Conservation (phyloP, 2,888 invertebrate species). For the Scaptomyza reducta region DNA sequence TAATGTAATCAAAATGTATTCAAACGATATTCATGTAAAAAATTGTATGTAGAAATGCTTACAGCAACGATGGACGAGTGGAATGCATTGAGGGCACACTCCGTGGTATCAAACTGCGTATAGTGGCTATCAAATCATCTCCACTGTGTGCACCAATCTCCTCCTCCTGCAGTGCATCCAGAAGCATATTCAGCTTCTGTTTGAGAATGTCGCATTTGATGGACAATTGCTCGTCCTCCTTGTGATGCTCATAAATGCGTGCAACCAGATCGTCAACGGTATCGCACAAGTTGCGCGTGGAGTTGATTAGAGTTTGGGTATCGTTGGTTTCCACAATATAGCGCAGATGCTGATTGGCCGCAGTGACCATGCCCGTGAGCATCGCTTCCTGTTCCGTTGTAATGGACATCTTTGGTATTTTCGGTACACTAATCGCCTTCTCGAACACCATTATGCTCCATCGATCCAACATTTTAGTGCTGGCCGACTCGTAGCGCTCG, state of each 20-base stretch:
- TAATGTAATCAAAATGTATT: background rate
- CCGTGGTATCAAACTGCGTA: conserved; percentile 77
- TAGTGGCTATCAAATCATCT: conserved; percentile 81
- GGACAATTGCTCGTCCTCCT: conserved; percentile 87
- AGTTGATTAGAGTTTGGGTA: conserved; percentile 88
- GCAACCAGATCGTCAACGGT: conserved; percentile 91
- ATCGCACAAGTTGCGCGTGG: conserved; percentile 91
- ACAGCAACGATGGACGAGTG: conserved; percentile 62
- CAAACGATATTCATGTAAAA: too few relatives aligned
- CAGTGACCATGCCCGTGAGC: conserved; percentile 89
- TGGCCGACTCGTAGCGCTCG: conserved; percentile 97
- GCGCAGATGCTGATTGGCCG: conserved; percentile 91
- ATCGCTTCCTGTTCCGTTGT: conserved; percentile 85
- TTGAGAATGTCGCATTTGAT: conserved; percentile 89
- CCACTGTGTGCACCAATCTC: conserved; percentile 84
- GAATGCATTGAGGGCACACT: conserved; percentile 59
- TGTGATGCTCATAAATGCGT: conserved; percentile 86
- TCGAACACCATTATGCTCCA: conserved; percentile 99
- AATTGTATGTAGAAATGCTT: conserved; percentile 30
- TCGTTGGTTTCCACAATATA: conserved; percentile 94
- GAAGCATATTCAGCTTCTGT: conserved; percentile 90
- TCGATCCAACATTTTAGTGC: conserved; percentile 98
- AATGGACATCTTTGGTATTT: conserved; percentile 85
- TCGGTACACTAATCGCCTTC: conserved; percentile 87
- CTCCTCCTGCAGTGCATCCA: conserved; percentile 90